Evolutionary conservation across 1,140 invertebrate genomes (phyloP).

Genomic region (Holcopasites calliopsidis): DNA sequence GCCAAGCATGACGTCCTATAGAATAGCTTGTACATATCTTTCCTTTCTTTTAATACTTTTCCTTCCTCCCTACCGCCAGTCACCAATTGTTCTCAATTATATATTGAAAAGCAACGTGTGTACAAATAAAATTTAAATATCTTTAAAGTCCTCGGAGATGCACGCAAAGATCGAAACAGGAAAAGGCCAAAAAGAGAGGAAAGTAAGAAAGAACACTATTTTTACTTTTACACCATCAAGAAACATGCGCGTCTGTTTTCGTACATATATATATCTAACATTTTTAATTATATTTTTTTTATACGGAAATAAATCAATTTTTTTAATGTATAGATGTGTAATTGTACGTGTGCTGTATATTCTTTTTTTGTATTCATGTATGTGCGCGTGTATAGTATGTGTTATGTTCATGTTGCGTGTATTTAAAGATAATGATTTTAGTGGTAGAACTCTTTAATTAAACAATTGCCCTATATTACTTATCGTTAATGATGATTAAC

Average conservation of each 20-base stretch:
- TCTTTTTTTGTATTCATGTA: slow-evolving; percentile 27
- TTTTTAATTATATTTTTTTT: slow-evolving; percentile 30
- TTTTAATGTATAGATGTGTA: slow-evolving; percentile 35
- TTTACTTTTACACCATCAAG: slow-evolving; percentile 46
- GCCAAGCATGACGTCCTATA: slow-evolving; percentile 25
- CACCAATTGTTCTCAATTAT: background rate
- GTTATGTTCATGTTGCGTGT: slow-evolving; percentile 41
- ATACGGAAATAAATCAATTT: slow-evolving; percentile 57
- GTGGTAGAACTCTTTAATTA: slow-evolving; percentile 65
- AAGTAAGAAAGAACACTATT: slow-evolving; percentile 54
- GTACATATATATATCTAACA: slow-evolving; percentile 18
- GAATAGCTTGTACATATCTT: slow-evolving; percentile 8
- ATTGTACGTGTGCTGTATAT: slow-evolving; percentile 29
- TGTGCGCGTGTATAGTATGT: slow-evolving; percentile 42
- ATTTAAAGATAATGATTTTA: slow-evolving; percentile 65
- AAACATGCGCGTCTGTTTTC: slow-evolving; percentile 56
- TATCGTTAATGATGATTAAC: slow-evolving; percentile 67
- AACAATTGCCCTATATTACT: slow-evolving; percentile 67
- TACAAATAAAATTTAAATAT: slow-evolving; percentile 42
- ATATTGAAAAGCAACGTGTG: slow-evolving; percentile 16
- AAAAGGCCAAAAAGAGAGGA: slow-evolving; percentile 59
- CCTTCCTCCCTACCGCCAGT: slow-evolving; percentile 15
- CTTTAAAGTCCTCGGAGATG: slow-evolving; percentile 3
- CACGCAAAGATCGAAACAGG: slow-evolving; percentile 33
- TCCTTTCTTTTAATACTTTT: slow-evolving; percentile 40